Percentiles rank a stretch among this genome's conserved stretches.
Conservation (phyloP, 2,888 invertebrate genomes). For the Netelia fuscicornis region DNA sequence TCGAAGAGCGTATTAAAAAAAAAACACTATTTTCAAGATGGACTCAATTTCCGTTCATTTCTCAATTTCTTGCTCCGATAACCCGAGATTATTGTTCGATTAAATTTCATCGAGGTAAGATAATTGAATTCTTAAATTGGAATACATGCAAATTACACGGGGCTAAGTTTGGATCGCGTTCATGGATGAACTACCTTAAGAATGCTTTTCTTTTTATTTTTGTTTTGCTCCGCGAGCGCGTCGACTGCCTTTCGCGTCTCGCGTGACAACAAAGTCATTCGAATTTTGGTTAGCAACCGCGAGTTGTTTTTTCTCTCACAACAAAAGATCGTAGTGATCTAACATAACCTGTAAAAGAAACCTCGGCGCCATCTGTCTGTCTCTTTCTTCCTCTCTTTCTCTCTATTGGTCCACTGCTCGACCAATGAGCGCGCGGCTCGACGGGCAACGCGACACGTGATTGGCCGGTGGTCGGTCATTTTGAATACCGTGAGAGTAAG, state of each 20-base stretch:
- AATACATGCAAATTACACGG: too few species aligned
- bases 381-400: slow-evolving; percentile 10
- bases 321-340: slow-evolving; percentile 15
- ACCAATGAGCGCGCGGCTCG: slow-evolving; percentile 36
- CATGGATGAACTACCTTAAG: not conserved
- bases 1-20: too few species aligned
- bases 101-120: too few species aligned
- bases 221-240: not conserved
- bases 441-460: slow-evolving; percentile 19
- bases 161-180: too few species aligned
- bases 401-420: not conserved
- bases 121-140: too few species aligned
- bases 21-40: too few species aligned
- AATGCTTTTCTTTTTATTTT: not conserved
- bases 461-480: slow-evolving; percentile 35
- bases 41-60: too few species aligned
- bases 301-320: slow-evolving; percentile 27
- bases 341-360: slow-evolving; percentile 30
- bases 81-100: too few species aligned
- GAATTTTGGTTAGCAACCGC: slow-evolving; percentile 52
- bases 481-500: slow-evolving; percentile 43
- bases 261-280: slow-evolving; percentile 5
- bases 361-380: slow-evolving; percentile 4
- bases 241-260: not conserved
- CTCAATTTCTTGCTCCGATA: too few species aligned